These are phyloP conservation scores for Oryzias dopingdopingensis DNA, from an alignment of 2,797 vertebrate species.

Conservation along the genomic window DNA sequence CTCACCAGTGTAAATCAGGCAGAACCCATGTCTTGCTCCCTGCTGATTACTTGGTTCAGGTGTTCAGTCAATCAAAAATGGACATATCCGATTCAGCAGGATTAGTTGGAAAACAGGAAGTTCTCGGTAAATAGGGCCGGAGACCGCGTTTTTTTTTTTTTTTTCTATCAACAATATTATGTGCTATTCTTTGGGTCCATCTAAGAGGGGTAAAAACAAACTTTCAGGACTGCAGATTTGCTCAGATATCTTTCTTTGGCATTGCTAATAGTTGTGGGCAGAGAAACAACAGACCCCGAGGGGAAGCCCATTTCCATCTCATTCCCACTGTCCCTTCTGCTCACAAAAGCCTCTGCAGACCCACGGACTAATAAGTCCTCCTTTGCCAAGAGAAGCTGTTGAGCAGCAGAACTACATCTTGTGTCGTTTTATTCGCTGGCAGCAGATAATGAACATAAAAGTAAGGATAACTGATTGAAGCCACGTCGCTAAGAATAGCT, in stretches of 20 bases:
- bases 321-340: slow-evolving; percentile 60
- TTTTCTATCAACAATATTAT: slow-evolving; percentile 9
- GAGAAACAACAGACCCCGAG: slow-evolving; percentile 61
- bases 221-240: slow-evolving; percentile 46
- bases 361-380: slow-evolving; percentile 48
- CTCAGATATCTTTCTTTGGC: slow-evolving; percentile 50
- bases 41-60: no score
- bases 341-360: slow-evolving; percentile 56
- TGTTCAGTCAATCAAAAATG: no score
- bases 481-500: slow-evolving; percentile 31
- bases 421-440: slow-evolving; percentile 51
- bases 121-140: no score
- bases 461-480: slow-evolving; percentile 41
- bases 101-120: no score
- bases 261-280: slow-evolving; percentile 51
- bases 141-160: neutral
- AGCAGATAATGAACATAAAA: slow-evolving; percentile 43
- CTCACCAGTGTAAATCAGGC: no score
- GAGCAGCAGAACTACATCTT: slow-evolving; percentile 53
- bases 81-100: no score
- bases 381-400: slow-evolving; percentile 54
- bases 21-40: no score
- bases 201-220: neutral
- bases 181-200: slow-evolving; percentile 7
- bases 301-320: slow-evolving; percentile 59